A percentile compares a stretch with the other conserved stretches of the same genome.
Conservation (phyloP, 2,797 vertebrate species). For the Megaceryle alcyon region DNA sequence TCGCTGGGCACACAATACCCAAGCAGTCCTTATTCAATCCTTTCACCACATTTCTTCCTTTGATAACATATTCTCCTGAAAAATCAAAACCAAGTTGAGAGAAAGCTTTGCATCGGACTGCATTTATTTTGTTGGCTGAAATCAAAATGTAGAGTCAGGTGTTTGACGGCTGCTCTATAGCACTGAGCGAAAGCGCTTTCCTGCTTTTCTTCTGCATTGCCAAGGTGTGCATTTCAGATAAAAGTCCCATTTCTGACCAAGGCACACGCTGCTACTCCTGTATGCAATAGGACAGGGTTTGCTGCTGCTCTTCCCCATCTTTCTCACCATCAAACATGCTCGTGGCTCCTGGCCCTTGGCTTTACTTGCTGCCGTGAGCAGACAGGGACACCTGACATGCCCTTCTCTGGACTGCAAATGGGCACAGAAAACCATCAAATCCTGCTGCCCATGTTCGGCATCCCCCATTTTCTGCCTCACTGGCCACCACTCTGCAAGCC, state of each 20-base stretch:
- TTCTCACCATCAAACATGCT: neutral
- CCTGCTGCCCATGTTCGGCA: accelerated
- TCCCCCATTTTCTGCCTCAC: neutral
- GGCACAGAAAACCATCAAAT: neutral
- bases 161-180: neutral
- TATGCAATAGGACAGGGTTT: neutral
- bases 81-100: neutral
- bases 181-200: neutral
- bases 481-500: neutral
- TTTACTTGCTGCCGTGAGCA: neutral
- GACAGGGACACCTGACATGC: accelerated
- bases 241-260: neutral
- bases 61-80: neutral
- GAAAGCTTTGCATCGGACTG: neutral
- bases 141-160: neutral
- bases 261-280: accelerated
- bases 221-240: neutral
- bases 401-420: accelerated
- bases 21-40: neutral
- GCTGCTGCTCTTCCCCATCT: neutral
- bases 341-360: neutral
- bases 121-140: neutral
- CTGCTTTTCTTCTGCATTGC: neutral
- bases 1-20: neutral
- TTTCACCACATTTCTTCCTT: neutral